Conservation (phyloP, 2,888 invertebrate genomes). For the Andrena flavipes region DNA sequence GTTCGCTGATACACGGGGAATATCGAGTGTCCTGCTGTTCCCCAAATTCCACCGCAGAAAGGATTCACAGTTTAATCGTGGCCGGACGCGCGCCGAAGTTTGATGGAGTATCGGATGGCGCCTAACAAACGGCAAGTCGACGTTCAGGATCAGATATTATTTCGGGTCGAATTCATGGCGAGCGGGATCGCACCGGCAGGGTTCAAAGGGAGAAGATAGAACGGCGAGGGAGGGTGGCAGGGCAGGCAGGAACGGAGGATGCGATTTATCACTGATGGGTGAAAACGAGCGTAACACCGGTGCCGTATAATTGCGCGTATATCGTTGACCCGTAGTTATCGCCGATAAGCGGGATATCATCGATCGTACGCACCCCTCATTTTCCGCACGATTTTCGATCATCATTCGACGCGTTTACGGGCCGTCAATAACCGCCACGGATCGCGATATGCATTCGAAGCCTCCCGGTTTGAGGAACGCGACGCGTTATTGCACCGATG, state of each 20-base stretch:
- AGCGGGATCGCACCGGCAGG: not conserved
- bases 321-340: slow-evolving; percentile 59
- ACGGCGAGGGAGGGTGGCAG: not conserved
- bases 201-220: slow-evolving; percentile 28
- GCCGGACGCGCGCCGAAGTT: slow-evolving; percentile 13
- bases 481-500: slow-evolving; percentile 18
- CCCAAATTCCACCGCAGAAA: slow-evolving; percentile 1
- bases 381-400: slow-evolving; percentile 72
- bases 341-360: slow-evolving; percentile 56
- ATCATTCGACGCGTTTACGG: slow-evolving; percentile 67
- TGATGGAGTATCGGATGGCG: slow-evolving; percentile 40
- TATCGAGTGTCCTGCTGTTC: slow-evolving; percentile 19
- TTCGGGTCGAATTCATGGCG: slow-evolving; percentile 47
- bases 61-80: slow-evolving; percentile 31
- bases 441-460: slow-evolving; percentile 59
- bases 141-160: slow-evolving; percentile 62
- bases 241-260: slow-evolving; percentile 28
- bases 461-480: slow-evolving; percentile 15
- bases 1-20: not conserved
- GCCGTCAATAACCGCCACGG: slow-evolving; percentile 60
- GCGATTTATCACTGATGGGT: slow-evolving; percentile 71
- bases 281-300: slow-evolving; percentile 66
- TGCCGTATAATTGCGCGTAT: slow-evolving; percentile 68
- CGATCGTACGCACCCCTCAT: slow-evolving; percentile 64
- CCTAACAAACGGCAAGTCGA: slow-evolving; percentile 63